Evolutionary conservation across 2,888 invertebrate genomes (phyloP).

Genomic region (Scaptomyza tumidula): DNA sequence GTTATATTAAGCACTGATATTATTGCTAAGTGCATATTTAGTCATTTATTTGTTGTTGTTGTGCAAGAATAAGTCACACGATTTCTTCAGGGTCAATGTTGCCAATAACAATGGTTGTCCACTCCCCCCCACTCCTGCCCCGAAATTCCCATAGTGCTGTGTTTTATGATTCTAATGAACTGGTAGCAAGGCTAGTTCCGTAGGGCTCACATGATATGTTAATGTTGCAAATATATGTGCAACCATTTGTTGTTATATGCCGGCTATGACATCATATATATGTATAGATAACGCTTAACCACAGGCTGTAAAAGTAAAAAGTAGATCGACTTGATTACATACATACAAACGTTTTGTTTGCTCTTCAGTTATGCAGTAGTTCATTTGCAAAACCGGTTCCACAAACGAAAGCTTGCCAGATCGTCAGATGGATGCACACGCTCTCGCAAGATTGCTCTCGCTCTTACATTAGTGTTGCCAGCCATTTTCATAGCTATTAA

Average conservation of each 20-base stretch:
- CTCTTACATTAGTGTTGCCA: not conserved
- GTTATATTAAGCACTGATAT: constrained; percentile 36
- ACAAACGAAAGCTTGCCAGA: constrained; percentile 54
- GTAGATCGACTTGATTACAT: constrained; percentile 42
- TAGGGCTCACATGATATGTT: constrained; percentile 22
- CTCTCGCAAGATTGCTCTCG: constrained; percentile 3
- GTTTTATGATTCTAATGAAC: constrained; percentile 30
- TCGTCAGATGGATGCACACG: constrained; percentile 31
- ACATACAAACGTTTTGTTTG: constrained; percentile 6
- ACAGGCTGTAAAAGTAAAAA: constrained; percentile 19
- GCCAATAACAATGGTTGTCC: constrained; percentile 44
- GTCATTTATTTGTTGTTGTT: constrained; percentile 38
- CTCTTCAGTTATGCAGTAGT: constrained; percentile 28
- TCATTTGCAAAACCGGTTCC: constrained; percentile 57
- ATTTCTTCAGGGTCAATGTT: constrained; percentile 56
- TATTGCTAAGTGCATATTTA: constrained; percentile 16
- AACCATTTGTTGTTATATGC: constrained; percentile 22
- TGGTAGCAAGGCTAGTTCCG: constrained; percentile 19
- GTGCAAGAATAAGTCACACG: constrained; percentile 43
- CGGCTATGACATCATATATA: constrained; percentile 51
- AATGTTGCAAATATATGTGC: constrained; percentile 7
- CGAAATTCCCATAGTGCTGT: constrained; percentile 35
- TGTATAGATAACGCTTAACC: constrained; percentile 19
- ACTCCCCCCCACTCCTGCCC: not conserved
- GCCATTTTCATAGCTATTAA: not conserved